Evolutionary conservation across 2,888 invertebrate genomes (phyloP).

Genomic region (Oligia strigilis): DNA sequence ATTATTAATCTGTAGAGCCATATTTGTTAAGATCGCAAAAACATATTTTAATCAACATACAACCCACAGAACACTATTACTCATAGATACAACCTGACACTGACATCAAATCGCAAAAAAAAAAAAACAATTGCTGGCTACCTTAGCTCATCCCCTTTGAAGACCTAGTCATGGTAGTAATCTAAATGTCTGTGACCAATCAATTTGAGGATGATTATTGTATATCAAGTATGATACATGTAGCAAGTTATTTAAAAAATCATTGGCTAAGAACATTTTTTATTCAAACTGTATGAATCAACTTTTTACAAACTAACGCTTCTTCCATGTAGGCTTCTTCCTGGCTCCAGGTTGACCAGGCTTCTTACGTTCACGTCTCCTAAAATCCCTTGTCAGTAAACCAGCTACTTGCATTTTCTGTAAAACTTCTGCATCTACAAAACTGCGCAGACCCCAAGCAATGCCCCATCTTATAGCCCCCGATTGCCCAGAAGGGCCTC

Average conservation of each 20-base stretch:
- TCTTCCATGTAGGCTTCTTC: conserved; percentile 98
- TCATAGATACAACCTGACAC: too few species aligned
- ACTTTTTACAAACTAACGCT: conserved; percentile 90
- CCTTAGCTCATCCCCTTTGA: too few species aligned
- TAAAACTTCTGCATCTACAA: conserved; percentile 94
- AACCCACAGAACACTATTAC: too few species aligned
- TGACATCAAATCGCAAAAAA: too few species aligned
- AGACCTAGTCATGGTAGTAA: not conserved
- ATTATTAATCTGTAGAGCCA: too few species aligned
- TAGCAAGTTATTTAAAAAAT: not conserved
- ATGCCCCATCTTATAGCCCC: conserved; percentile 97
- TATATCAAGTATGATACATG: not conserved
- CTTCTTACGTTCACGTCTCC: conserved; percentile 97
- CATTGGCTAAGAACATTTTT: conserved; percentile 32
- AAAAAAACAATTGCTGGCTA: too few species aligned
- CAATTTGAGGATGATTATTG: not conserved
- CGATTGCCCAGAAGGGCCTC: conserved; percentile 95
- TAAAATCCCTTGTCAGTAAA: conserved; percentile 94
- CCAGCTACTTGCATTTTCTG: conserved; percentile 98
- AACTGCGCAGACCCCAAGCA: conserved; percentile 95
- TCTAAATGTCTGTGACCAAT: not conserved
- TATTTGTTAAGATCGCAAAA: too few species aligned
- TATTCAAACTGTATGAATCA: conserved; percentile 32
- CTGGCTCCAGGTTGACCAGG: conserved; percentile 97
- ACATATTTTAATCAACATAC: too few species aligned